Conservation (phyloP, 2,888 invertebrate species). For the Acleris emargana region DNA sequence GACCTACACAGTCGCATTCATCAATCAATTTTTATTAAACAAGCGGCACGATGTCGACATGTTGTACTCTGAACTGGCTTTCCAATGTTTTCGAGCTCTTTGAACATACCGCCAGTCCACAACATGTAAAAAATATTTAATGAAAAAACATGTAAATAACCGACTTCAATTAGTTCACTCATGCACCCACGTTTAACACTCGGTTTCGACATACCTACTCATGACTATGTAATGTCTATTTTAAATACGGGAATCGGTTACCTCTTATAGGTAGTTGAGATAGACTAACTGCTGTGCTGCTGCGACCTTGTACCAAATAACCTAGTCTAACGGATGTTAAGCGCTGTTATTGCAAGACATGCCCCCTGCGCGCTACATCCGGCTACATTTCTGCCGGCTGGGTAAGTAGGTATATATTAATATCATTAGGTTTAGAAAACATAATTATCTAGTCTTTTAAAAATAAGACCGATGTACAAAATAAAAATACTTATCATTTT, state of each 20-base stretch:
- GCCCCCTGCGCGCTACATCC: conserved; percentile 32
- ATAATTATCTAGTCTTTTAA: too few relatives aligned
- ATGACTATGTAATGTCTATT: too few relatives aligned
- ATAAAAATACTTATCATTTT: neutral
- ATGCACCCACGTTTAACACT: too few relatives aligned
- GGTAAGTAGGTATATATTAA: neutral
- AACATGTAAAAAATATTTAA: neutral
- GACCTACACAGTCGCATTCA: conserved; percentile 53
- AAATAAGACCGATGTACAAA: too few relatives aligned
- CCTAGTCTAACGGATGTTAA: conserved; percentile 50
- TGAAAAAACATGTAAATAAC: too few relatives aligned
- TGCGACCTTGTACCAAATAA: conserved; percentile 55
- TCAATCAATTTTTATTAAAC: conserved; percentile 52
- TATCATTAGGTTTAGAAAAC: neutral
- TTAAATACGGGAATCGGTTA: too few relatives aligned
- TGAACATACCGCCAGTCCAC: conserved; percentile 41
- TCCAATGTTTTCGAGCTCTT: conserved; percentile 35
- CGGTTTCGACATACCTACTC: too few relatives aligned
- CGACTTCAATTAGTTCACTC: too few relatives aligned
- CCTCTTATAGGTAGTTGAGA: conserved; percentile 3
- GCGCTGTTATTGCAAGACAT: conserved; percentile 46
- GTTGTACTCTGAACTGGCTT: conserved; percentile 26
- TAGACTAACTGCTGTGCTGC: conserved; percentile 14
- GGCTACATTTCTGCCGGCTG: conserved; percentile 28
- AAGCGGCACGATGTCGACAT: conserved; percentile 43